Evolutionary conservation across 2,888 invertebrate genomes (phyloP).

Genomic region (Rhagonycha lutea): DNA sequence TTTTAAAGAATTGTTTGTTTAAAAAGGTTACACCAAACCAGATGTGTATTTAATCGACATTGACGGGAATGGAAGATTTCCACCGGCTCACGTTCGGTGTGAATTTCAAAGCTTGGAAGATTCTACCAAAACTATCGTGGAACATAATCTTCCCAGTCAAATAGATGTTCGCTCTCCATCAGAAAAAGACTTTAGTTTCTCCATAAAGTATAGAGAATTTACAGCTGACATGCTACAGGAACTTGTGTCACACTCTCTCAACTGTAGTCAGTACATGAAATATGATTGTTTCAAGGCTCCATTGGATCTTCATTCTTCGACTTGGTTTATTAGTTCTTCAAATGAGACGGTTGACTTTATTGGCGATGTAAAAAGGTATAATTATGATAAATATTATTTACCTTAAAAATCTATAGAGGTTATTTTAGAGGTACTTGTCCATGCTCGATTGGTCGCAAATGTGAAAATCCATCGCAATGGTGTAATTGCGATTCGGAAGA

Average conservation of each 20-base stretch:
- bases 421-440: conserved; percentile 70
- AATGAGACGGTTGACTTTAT: conserved; percentile 78
- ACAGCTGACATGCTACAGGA: conserved; percentile 90
- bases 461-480: conserved; percentile 78
- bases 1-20: not conserved
- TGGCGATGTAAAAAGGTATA: conserved; percentile 78
- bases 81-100: conserved; percentile 90
- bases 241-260: conserved; percentile 84
- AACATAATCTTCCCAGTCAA: conserved; percentile 89
- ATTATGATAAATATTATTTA: conserved; percentile 11
- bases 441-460: conserved; percentile 78
- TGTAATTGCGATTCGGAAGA: conserved; percentile 92
- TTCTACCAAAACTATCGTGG: conserved; percentile 84
- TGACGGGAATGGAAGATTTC: conserved; percentile 90
- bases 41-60: conserved; percentile 93
- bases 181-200: conserved; percentile 81
- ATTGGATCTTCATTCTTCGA: conserved; percentile 82
- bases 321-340: conserved; percentile 86
- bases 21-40: conserved; percentile 77
- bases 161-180: conserved; percentile 81
- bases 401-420: not conserved
- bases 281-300: conserved; percentile 91
- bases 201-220: conserved; percentile 86
- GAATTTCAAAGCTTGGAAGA: conserved; percentile 88
- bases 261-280: conserved; percentile 86